A percentile compares a stretch with the other conserved stretches of the same genome.
Evolutionary conservation across 2,797 vertebrate species (phyloP).

Genomic region (Xyrichtys novacula): DNA sequence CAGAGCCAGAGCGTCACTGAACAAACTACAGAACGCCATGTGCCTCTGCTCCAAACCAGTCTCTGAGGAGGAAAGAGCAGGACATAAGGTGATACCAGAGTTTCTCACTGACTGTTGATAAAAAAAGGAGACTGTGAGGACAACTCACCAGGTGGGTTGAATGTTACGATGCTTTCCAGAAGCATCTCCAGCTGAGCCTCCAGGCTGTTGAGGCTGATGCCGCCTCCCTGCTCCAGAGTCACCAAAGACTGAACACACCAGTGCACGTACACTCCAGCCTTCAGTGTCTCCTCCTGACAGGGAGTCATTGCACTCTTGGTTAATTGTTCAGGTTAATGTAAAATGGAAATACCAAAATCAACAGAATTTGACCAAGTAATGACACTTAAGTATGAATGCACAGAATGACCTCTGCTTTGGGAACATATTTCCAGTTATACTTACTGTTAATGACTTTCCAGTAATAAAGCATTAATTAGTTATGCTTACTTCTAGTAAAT

Average conservation of each 20-base stretch:
- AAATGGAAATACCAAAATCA: not conserved
- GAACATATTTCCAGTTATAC: too few relatives aligned
- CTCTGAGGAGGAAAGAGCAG: conserved; percentile 77
- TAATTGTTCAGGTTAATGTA: not conserved
- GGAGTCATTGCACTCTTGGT: not conserved
- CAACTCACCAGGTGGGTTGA: conserved; percentile 91
- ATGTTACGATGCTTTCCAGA: conserved; percentile 90
- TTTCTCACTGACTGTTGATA: not conserved
- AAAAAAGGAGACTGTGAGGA: not conserved
- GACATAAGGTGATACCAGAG: not conserved
- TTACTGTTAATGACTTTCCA: too few relatives aligned
- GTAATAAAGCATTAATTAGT: too few relatives aligned
- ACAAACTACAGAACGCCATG: conserved; percentile 94
- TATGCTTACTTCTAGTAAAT: too few relatives aligned
- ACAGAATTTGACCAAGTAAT: too few relatives aligned
- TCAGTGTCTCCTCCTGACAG: conserved; percentile 91
- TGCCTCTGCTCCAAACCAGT: conserved; percentile 90
- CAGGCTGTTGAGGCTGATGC: conserved; percentile 87
- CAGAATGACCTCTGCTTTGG: too few relatives aligned
- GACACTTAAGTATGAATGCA: too few relatives aligned
- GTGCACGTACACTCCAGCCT: conserved; percentile 88
- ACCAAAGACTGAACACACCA: conserved; percentile 92
- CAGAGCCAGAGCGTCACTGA: conserved; percentile 90
- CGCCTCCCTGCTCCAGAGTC: conserved; percentile 91
- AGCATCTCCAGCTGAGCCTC: conserved; percentile 91